Conservation (phyloP, 2,113 vertebrate genomes). For the Hemiscyllium ocellatum region DNA sequence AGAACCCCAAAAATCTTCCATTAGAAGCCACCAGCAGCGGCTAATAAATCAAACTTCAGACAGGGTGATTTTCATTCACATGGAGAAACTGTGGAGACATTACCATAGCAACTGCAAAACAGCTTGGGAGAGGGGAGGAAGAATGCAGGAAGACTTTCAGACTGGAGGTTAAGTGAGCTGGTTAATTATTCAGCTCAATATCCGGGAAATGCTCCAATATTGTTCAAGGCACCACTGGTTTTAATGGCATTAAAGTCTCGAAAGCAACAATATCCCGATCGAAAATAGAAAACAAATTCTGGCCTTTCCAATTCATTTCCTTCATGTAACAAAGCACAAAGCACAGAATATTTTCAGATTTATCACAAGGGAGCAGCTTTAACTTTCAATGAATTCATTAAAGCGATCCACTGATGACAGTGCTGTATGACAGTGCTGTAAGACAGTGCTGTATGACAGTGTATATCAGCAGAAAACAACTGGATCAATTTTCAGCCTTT, state of each 20-base stretch:
- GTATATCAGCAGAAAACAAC: background rate
- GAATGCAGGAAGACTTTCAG: conserved; percentile 40
- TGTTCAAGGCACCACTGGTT: conserved; percentile 37
- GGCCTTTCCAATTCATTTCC: background rate
- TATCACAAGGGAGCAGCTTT: background rate
- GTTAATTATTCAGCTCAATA: conserved; percentile 47
- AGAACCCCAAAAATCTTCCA: background rate
- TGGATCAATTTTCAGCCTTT: background rate
- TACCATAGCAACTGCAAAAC: conserved; percentile 45
- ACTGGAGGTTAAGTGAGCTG: conserved; percentile 45
- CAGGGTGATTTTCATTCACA: background rate
- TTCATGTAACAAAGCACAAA: background rate
- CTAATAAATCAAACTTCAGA: background rate
- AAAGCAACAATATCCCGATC: background rate
- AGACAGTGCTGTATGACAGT: background rate
- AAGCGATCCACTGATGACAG: too few relatives aligned
- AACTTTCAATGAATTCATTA: background rate
- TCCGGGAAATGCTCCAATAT: conserved; percentile 42
- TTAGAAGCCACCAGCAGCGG: background rate
- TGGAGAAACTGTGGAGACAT: conserved; percentile 29
- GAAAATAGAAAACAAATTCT: background rate
- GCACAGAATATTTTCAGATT: background rate
- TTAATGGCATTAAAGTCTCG: background rate
- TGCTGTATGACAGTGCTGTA: background rate
- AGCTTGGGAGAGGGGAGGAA: conserved; percentile 44